Evolutionary conservation across 1,140 invertebrate species (phyloP).

Genomic region (Eufriesea mexicana): DNA sequence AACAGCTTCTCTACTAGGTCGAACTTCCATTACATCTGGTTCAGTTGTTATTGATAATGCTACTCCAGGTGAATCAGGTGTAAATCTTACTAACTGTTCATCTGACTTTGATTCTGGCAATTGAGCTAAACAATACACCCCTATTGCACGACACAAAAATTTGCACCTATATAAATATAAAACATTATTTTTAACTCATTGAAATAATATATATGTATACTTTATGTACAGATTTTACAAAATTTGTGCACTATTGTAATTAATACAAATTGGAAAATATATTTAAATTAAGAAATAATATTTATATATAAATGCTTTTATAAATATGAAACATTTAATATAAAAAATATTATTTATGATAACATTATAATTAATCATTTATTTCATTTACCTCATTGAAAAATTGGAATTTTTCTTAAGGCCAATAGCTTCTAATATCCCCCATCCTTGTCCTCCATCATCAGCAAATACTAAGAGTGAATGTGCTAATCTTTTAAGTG

Average conservation of each 20-base stretch:
- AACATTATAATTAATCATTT: background rate
- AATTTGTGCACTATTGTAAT: background rate
- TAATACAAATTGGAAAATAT: too few species aligned
- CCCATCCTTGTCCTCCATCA: constrained; percentile 83
- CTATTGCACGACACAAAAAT: constrained; percentile 78
- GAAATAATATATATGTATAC: background rate
- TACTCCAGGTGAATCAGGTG: constrained; percentile 74
- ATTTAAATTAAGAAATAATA: too few species aligned
- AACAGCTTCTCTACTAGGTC: constrained; percentile 80
- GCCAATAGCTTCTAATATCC: constrained; percentile 86
- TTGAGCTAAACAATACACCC: constrained; percentile 81
- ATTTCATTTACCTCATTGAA: constrained; percentile 81
- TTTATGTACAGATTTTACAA: background rate
- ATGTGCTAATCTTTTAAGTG: constrained; percentile 81
- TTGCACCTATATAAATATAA: constrained; percentile 76
- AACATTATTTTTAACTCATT: constrained; percentile 16
- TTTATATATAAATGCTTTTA: too few species aligned
- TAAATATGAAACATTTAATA: too few species aligned
- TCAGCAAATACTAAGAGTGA: constrained; percentile 83
- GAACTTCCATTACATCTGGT: constrained; percentile 75
- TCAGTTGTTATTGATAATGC: constrained; percentile 65
- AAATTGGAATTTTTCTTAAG: constrained; percentile 84
- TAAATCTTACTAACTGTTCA: constrained; percentile 70
- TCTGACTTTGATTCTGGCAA: constrained; percentile 80
- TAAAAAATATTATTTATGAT: background rate